Conservation (phyloP, 2,113 vertebrate species). For the Ammodramus savannarum region DNA sequence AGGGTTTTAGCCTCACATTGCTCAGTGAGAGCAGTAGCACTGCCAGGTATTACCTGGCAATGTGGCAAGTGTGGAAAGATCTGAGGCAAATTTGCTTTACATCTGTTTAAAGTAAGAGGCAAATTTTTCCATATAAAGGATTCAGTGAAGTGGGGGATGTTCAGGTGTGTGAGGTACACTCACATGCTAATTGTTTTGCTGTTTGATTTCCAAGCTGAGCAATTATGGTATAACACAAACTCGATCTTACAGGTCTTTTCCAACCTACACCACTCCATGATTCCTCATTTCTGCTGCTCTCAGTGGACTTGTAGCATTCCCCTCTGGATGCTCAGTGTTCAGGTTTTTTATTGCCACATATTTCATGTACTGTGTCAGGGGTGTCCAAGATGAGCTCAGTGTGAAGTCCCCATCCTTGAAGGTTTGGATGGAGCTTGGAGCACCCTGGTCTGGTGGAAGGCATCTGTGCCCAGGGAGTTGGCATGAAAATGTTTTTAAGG, state of each 20-base stretch:
- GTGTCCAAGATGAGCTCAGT: not conserved
- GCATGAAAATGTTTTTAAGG: not conserved
- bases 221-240: conserved; percentile 3
- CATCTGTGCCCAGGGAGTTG: accelerated
- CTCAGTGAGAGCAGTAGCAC: not conserved
- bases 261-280: not conserved
- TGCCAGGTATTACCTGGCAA: not conserved
- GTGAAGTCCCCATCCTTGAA: not conserved
- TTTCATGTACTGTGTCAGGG: not conserved
- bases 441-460: not conserved
- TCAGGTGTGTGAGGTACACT: not conserved
- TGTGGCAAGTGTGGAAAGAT: not conserved
- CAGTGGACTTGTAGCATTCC: not conserved
- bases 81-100: not conserved
- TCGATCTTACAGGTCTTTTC: not conserved
- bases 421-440: not conserved
- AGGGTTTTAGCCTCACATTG: not conserved
- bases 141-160: not conserved
- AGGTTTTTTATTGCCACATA: not conserved
- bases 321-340: not conserved
- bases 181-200: not conserved
- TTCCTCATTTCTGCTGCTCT: not conserved
- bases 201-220: conserved; percentile 1
- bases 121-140: not conserved
- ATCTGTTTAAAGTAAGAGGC: not conserved